These are phyloP conservation scores for Macaria liturata DNA, from an alignment of 2,888 invertebrate species.

Conservation along the genomic window DNA sequence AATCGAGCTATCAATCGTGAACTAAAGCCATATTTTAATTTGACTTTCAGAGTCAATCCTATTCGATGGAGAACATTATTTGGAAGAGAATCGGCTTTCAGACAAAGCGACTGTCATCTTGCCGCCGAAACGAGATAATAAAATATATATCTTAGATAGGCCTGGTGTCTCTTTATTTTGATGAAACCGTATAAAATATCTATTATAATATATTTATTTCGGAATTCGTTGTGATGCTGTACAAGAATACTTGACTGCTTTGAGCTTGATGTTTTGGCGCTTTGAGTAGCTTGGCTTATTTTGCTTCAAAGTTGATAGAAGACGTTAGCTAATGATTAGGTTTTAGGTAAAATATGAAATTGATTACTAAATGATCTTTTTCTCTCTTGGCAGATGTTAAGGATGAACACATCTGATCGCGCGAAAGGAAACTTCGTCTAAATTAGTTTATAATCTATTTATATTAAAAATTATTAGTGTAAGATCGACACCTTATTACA, in stretches of 20 bases:
- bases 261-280: conserved; percentile 31
- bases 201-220: too few species aligned
- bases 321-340: background rate
- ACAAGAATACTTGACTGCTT: conserved; percentile 8
- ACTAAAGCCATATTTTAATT: too few species aligned
- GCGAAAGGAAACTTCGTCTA: conserved; percentile 58
- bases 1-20: too few species aligned
- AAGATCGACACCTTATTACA: conserved; percentile 38
- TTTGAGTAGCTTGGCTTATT: conserved; percentile 32
- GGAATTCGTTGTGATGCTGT: background rate
- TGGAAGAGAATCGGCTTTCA: too few species aligned
- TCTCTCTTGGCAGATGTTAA: conserved; percentile 87
- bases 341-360: background rate
- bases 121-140: too few species aligned
- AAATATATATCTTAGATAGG: too few species aligned
- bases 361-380: conserved; percentile 78
- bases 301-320: conserved; percentile 21
- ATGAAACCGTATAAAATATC: too few species aligned
- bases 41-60: too few species aligned
- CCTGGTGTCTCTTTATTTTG: too few species aligned
- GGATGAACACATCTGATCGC: conserved; percentile 88
- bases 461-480: conserved; percentile 9
- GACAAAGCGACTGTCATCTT: too few species aligned
- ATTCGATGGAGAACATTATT: too few species aligned
- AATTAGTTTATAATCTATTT: conserved; percentile 9